phyloP scores from a whole-genome alignment of 2,888 invertebrate species.

The Calliscelio sp. region DNA sequence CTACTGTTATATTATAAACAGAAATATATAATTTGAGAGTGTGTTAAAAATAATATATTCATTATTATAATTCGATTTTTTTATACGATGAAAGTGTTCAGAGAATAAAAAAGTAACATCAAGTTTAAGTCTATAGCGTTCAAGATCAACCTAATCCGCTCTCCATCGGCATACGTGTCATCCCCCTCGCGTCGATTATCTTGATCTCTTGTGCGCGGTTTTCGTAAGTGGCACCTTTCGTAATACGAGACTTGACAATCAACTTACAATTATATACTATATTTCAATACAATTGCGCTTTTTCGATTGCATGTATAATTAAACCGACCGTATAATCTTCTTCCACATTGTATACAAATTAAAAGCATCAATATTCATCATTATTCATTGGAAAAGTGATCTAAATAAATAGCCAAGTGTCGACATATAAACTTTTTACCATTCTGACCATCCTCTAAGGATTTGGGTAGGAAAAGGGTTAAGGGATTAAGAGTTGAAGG shows the following conservation, averaged over 20 bases:
- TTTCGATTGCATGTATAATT: conserved; percentile 55
- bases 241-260: conserved; percentile 53
- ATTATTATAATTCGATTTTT: no score
- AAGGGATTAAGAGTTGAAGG: conserved; percentile 60
- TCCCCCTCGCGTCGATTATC: conserved; percentile 67
- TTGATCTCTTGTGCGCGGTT: conserved; percentile 66
- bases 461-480: conserved; percentile 42
- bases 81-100: no score
- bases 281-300: conserved; percentile 58
- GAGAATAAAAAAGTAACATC: no score
- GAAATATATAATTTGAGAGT: no score
- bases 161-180: conserved; percentile 63
- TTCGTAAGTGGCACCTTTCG: conserved; percentile 72
- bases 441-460: conserved; percentile 34
- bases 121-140: no score
- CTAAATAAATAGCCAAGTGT: conserved; percentile 21
- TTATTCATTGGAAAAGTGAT: conserved; percentile 9
- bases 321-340: conserved; percentile 33
- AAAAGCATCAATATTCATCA: conserved; percentile 23
- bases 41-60: no score
- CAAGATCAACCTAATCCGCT: conserved; percentile 78
- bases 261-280: conserved; percentile 60
- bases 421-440: conserved; percentile 17
- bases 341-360: conserved; percentile 47
- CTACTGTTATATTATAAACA: no score